Evolutionary conservation across 2,888 invertebrate genomes (phyloP), one percentile per base, ranked within the genome.

Genomic region (Melangyna quadrimaculata): DNA sequence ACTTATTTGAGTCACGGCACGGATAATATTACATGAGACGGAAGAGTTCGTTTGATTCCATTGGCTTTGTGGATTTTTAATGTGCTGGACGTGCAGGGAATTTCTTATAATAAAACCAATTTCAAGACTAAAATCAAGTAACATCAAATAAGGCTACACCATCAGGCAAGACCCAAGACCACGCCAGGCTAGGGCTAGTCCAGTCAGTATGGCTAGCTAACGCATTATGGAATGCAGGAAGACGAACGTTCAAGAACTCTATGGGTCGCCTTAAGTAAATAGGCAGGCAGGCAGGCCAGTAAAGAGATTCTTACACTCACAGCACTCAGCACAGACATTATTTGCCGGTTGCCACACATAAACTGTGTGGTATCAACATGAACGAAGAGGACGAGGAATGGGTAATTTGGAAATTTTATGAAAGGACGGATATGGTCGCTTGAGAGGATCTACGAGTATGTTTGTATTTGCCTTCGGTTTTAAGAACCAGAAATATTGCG

Each of bases 171-270:
- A 8, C 3, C 0, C 12, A 22, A 14, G n/a, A 5, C 19, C 12
- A n/a, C 2, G 55, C 17, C 17, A 29, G 9, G 4, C n/a, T 22
- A 53, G 27, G 10, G 1, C 27, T 3, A 55, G 55, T 17, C 57
- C 57, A 59, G 37, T 59, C 22, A 35, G 59, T 14, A 37, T 37
- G 59, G 51, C n/a, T 48, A 45, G n/a, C 53, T 19, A 37, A 59
- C 59, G 59, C 59, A 59, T 59, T 59, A 59, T 59, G 59, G 59
- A 59, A 59, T 59, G 59, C 59, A 59, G 59, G 59, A 59, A 59
- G 59, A 59, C 59, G 7, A 48, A 57, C 57, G 32, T 57, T 32
- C n/a, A n/a, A 53, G 29, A 29, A 19, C 17, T 19, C 29, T 27
- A 27, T 53, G n/a, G 53, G 27, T 17, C 8, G 29, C 55, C 55